Conservation (phyloP, 2,797 vertebrate genomes). For the Bradypodion pumilum region DNA sequence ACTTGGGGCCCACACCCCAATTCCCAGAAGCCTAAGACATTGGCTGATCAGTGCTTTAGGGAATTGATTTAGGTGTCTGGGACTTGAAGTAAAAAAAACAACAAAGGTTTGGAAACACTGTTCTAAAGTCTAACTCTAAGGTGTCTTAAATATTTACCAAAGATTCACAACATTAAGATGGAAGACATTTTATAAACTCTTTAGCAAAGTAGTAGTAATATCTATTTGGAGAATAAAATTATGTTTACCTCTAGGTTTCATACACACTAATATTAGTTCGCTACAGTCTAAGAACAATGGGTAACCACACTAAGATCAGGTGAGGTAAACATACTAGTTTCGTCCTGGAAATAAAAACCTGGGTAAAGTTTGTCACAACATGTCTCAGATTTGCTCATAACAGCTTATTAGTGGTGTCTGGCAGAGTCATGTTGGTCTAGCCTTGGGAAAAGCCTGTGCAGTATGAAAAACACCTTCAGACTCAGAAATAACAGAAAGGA, state of each 20-base stretch:
- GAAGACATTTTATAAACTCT: neutral
- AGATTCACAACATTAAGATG: neutral
- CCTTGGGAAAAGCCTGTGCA: neutral
- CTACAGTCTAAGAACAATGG: conserved; percentile 30
- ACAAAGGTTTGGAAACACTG: no score
- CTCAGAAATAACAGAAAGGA: neutral
- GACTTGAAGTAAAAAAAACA: no score
- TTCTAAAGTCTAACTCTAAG: no score
- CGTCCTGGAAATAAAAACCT: conserved; percentile 37
- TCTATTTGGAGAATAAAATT: neutral
- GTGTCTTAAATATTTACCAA: no score
- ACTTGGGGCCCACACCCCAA: no score
- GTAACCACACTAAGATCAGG: conserved; percentile 45
- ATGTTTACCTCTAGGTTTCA: neutral
- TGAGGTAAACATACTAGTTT: conserved; percentile 40
- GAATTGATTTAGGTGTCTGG: no score
- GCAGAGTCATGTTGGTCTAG: neutral
- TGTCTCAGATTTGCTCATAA: neutral
- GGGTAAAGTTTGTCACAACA: conserved; percentile 36
- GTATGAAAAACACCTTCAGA: neutral
- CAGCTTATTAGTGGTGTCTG: conserved; percentile 1
- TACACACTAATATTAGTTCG: neutral
- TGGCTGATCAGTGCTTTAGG: no score
- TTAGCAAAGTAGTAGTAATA: neutral
- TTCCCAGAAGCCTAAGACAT: no score